Conservation (phyloP, 2,113 vertebrate genomes). For the Erythrocercus mccallii region DNA sequence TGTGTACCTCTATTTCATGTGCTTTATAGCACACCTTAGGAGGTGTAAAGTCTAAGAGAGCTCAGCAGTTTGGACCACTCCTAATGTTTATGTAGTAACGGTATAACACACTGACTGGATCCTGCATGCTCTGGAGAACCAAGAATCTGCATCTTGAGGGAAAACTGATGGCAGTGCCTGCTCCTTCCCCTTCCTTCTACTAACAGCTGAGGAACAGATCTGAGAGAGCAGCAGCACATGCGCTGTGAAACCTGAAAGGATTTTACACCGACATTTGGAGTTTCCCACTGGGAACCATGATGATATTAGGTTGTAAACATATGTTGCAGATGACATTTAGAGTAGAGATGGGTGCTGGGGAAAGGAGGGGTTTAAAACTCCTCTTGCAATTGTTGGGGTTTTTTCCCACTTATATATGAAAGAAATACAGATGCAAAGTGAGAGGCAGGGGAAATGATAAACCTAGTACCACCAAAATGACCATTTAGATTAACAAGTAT, state of each 20-base stretch:
- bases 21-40: neutral
- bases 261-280: neutral
- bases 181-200: neutral
- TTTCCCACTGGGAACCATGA: neutral
- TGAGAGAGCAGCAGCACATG: rapidly evolving
- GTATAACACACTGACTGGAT: neutral
- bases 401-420: neutral
- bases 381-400: neutral
- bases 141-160: neutral
- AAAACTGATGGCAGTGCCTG: neutral
- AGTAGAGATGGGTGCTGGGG: neutral
- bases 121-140: neutral
- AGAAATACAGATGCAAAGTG: neutral
- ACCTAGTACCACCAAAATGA: neutral
- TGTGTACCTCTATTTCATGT: neutral
- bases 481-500: neutral
- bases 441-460: neutral
- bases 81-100: neutral
- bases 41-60: neutral
- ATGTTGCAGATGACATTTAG: neutral
- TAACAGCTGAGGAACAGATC: neutral
- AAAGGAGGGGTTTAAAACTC: neutral
- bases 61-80: neutral
- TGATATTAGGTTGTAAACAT: neutral
- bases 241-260: neutral